Conservation (phyloP, 2,888 invertebrate genomes). For the Smittia aterrima region DNA sequence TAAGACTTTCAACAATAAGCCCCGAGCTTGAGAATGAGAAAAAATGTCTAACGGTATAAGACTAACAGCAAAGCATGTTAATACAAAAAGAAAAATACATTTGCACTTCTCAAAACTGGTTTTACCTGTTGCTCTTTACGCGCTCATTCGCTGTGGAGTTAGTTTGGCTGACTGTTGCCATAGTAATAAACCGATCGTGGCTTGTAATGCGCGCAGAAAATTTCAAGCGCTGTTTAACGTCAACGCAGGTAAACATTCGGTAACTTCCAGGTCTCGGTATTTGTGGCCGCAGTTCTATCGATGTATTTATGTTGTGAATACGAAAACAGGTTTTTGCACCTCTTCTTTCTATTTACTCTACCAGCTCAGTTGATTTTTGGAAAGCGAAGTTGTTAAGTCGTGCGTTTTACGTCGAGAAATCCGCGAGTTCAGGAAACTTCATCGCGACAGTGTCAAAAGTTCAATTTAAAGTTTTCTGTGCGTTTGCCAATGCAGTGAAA, state of each 20-base stretch:
- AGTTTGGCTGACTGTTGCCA: not conserved
- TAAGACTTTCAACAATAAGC: not conserved
- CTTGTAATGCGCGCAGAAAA: too few relatives aligned
- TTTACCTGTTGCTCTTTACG: slow-evolving; percentile 20
- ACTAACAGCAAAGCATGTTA: slow-evolving; percentile 3
- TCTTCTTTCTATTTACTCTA: slow-evolving; percentile 35
- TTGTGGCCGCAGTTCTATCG: not conserved
- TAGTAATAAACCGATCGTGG: not conserved
- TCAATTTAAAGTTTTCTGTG: not conserved
- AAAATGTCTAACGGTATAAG: slow-evolving; percentile 6
- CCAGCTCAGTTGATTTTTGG: slow-evolving; percentile 41
- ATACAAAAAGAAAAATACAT: not conserved
- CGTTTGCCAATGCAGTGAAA: too few relatives aligned
- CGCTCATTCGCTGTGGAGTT: not conserved
- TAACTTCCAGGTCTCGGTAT: too few relatives aligned
- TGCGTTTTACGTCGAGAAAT: slow-evolving; percentile 1
- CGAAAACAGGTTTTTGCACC: slow-evolving; percentile 41
- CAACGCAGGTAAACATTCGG: too few relatives aligned
- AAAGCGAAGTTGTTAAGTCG: slow-evolving; percentile 34
- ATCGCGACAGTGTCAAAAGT: not conserved
- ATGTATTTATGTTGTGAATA: not conserved
- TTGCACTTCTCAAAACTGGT: not conserved
- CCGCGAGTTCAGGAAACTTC: not conserved
- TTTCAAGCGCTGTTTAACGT: too few relatives aligned
- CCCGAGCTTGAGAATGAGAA: not conserved